Conservation (phyloP, 2,797 vertebrate species). For the Ispidina lecontei region DNA sequence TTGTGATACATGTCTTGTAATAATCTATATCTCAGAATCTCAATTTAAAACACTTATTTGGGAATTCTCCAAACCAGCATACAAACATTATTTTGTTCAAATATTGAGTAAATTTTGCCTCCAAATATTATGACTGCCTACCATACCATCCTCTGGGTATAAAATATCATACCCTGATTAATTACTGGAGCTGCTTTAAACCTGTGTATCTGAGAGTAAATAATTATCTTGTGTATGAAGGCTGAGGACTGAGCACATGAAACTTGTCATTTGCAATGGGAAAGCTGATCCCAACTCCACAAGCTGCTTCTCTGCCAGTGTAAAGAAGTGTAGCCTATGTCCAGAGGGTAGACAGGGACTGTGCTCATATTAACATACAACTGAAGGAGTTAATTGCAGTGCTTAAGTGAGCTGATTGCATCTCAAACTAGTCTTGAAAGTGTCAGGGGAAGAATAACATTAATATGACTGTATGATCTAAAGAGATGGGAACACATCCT, state of each 20-base stretch:
- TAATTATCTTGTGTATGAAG: not conserved
- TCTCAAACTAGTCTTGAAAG: slow-evolving; percentile 9
- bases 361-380: not conserved
- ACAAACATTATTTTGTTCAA: not conserved
- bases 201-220: not conserved
- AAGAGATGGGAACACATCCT: not conserved
- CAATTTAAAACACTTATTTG: not conserved
- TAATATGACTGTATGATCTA: not conserved
- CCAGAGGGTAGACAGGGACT: not conserved
- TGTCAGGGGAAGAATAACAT: slow-evolving; percentile 41
- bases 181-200: not conserved
- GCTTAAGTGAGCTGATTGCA: slow-evolving; percentile 1
- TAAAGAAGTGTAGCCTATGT: not conserved
- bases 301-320: not conserved
- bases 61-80: not conserved
- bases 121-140: not conserved
- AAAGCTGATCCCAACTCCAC: not conserved
- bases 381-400: slow-evolving; percentile 13
- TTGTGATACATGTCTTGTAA: not conserved
- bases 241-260: not conserved
- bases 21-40: not conserved
- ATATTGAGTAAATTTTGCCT: not conserved
- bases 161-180: not conserved
- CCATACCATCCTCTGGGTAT: not conserved
- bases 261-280: not conserved